These are phyloP conservation scores for Cistogaster globosa DNA, from an alignment of 2,888 invertebrate species.

Conservation along the genomic window DNA sequence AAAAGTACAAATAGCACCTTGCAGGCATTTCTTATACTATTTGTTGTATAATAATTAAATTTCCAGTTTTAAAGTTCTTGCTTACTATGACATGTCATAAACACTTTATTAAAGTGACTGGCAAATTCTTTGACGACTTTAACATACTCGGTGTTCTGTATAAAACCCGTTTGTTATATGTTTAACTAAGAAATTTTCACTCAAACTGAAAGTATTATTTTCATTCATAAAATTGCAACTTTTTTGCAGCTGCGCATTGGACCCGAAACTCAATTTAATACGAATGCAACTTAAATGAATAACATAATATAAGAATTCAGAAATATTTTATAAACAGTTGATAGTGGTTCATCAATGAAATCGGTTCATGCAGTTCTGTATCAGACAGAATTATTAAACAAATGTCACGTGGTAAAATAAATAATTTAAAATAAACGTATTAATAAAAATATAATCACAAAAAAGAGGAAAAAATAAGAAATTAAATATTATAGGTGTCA, in stretches of 20 bases:
- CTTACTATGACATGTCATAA: too few relatives aligned
- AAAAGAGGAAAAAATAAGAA: background rate
- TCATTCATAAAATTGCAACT: slow-evolving; percentile 51
- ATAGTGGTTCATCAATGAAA: slow-evolving; percentile 42
- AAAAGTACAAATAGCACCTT: too few relatives aligned
- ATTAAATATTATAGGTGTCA: slow-evolving; percentile 44
- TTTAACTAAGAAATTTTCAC: background rate
- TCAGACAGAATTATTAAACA: background rate
- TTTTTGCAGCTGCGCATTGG: slow-evolving; percentile 49
- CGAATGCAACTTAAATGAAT: slow-evolving; percentile 11
- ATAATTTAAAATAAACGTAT: slow-evolving; percentile 3
- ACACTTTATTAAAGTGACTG: background rate
- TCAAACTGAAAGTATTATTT: slow-evolving; percentile 15
- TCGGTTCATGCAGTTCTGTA: slow-evolving; percentile 28
- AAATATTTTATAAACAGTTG: slow-evolving; percentile 55
- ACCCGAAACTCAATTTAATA: background rate
- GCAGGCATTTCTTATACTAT: too few relatives aligned
- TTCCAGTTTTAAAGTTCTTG: too few relatives aligned
- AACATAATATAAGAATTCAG: background rate
- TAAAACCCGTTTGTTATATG: background rate
- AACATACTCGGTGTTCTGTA: background rate
- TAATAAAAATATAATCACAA: background rate
- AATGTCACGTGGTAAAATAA: slow-evolving; percentile 46
- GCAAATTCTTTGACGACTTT: background rate
- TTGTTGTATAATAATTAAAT: too few relatives aligned